Base-by-base conservation (phyloP, 2,888 invertebrate species). In the Crocallis elinguaria region DNA sequence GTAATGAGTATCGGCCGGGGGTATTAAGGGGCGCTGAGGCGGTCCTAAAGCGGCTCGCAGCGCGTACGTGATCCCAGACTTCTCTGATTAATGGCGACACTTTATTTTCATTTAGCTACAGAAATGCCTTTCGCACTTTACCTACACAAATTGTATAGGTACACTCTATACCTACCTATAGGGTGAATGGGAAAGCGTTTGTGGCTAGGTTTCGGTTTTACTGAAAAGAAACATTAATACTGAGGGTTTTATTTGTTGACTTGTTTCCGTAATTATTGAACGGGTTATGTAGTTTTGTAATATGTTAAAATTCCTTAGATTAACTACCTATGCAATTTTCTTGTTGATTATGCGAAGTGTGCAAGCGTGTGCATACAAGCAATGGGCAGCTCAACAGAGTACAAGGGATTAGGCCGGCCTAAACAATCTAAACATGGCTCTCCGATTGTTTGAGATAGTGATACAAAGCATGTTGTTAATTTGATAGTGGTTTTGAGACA, bases 71-170 rank as follows among this genome's bases (percentile, higher is more conserved):
- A 69, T 68, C 57, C 60, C 68, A 57, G 71, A 60, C 57, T 62
- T 61, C 59, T 50, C 71, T 86, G 82, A 86, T 85, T 81, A 85
- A 86, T 85, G 78, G 61, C 65, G 60, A 69, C 77, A 79, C 72
- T 84, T 78, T 82, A 76, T 84, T 81, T 82, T 75, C 77, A 80
- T 82, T 82, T 77, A 69, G 68, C 48, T 54, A 38, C 43, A 49
- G 33, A 43, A 54, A 46, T 32, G 27, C 71, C 71, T 56, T 32
- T 65, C 60, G 66, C 61, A 62, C 54, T 59, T 57, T n/a, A n/a
- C n/a, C n/a, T n/a, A n/a, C n/a, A n/a, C n/a, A n/a, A 60, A 53
- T 60, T 32, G 16, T 42, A 12, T 46, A 41, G 35, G 21, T 12
- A 35, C 36, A 19, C 19, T 19, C 3, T 19, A 19, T 19, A 19